Percentiles rank a stretch among this genome's conserved stretches.
These are phyloP conservation scores for Psittacula derbiana DNA, from an alignment of 2,797 vertebrate species.

Conservation along the genomic window DNA sequence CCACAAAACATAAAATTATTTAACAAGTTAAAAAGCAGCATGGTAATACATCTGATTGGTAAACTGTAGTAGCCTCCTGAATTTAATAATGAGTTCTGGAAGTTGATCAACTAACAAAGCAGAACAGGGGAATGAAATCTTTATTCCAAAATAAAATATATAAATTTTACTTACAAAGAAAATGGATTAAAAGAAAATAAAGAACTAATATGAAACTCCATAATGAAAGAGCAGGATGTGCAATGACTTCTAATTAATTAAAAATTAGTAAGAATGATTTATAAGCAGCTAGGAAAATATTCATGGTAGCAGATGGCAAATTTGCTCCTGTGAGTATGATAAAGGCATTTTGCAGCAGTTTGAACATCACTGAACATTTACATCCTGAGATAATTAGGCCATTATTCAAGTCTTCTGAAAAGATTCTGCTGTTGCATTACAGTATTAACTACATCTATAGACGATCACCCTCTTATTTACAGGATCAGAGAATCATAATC, in stretches of 20 bases:
- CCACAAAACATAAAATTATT: not conserved
- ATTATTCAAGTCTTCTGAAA: not conserved
- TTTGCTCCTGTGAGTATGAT: not conserved
- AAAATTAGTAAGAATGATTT: not conserved
- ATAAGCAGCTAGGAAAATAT: not conserved
- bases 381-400: not conserved
- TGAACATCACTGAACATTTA: not conserved
- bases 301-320: not conserved
- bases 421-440: not conserved
- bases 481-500: not conserved
- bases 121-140: not conserved
- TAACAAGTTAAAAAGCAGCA: not conserved
- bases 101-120: not conserved
- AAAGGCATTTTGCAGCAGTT: not conserved
- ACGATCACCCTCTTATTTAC: not conserved
- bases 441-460: not conserved
- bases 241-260: not conserved
- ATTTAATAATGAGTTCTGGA: not conserved
- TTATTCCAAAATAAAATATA: not conserved
- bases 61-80: not conserved
- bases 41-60: not conserved
- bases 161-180: not conserved
- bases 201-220: not conserved
- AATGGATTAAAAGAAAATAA: not conserved
- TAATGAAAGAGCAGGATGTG: not conserved